Percentiles rank a stretch among this genome's conserved stretches.
phyloP scores from a whole-genome alignment of 2,888 invertebrate genomes.

The Pachycephus smyrnensis region DNA sequence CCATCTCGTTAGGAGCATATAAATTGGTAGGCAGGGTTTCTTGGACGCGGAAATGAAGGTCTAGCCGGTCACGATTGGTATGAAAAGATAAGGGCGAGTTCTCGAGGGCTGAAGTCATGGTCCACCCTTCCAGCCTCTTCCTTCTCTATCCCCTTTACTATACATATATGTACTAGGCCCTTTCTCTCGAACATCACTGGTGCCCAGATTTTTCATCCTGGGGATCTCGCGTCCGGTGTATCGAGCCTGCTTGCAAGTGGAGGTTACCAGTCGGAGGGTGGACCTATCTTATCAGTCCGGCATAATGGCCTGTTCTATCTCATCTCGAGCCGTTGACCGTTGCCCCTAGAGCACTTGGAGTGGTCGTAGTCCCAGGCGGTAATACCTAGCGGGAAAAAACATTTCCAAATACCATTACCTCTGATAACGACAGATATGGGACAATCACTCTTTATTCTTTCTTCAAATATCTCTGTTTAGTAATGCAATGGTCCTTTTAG shows the following conservation, averaged over 20 bases:
- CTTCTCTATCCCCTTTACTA: slow-evolving; percentile 10
- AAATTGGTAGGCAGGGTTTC: slow-evolving; percentile 54
- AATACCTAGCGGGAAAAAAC: neutral
- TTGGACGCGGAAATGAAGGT: slow-evolving; percentile 65
- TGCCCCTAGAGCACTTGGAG: slow-evolving; percentile 53
- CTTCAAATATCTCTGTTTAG: neutral
- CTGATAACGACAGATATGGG: neutral
- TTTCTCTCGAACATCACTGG: slow-evolving; percentile 41
- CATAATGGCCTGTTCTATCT: slow-evolving; percentile 65
- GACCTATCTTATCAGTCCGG: slow-evolving; percentile 59
- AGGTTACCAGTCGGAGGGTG: slow-evolving; percentile 16
- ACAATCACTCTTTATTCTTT: neutral
- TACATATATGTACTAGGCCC: slow-evolving; percentile 6
- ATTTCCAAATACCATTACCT: slow-evolving; percentile 1
- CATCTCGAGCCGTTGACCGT: slow-evolving; percentile 61
- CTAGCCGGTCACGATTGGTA: slow-evolving; percentile 61
- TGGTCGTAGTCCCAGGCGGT: neutral
- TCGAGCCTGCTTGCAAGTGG: slow-evolving; percentile 47
- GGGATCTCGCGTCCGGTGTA: slow-evolving; percentile 61
- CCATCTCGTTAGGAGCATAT: slow-evolving; percentile 58
- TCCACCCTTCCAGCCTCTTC: slow-evolving; percentile 18
- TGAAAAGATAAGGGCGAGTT: slow-evolving; percentile 60
- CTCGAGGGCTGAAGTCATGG: slow-evolving; percentile 42
- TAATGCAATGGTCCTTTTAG: neutral
- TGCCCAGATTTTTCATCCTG: slow-evolving; percentile 64